Conservation (phyloP, 2,113 vertebrate genomes). For the Cheilinus undulatus region DNA sequence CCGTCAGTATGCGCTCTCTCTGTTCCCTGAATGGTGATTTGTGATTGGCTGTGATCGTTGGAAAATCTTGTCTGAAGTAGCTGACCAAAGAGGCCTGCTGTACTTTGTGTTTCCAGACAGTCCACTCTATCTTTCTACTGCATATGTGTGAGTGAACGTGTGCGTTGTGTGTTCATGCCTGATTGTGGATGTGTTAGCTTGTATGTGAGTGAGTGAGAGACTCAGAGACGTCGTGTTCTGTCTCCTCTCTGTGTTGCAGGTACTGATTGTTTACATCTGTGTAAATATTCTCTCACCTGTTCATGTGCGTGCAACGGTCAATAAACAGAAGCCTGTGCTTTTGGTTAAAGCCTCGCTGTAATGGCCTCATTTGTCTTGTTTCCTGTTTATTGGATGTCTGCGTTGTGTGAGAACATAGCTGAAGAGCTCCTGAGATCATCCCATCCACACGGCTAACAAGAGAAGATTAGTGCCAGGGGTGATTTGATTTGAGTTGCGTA, state of each 20-base stretch:
- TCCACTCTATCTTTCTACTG: constrained; percentile 72
- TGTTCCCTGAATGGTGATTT: constrained; percentile 57
- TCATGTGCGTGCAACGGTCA: constrained; percentile 77
- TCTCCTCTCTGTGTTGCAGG: constrained; percentile 72
- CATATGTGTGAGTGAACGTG: constrained; percentile 34
- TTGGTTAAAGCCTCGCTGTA: constrained; percentile 64
- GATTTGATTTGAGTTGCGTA: constrained; percentile 37
- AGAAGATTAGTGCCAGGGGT: constrained; percentile 32
- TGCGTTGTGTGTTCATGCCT: constrained; percentile 23
- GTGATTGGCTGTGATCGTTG: constrained; percentile 55
- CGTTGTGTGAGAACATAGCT: not conserved
- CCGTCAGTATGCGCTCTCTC: constrained; percentile 48
- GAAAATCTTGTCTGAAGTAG: constrained; percentile 64
- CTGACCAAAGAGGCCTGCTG: constrained; percentile 76
- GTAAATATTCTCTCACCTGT: constrained; percentile 81
- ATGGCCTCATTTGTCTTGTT: constrained; percentile 26
- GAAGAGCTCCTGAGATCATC: constrained; percentile 15
- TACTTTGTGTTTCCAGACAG: constrained; percentile 71
- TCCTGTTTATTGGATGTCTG: constrained; percentile 5
- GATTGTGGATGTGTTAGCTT: constrained; percentile 3
- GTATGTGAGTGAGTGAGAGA: not conserved
- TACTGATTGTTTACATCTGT: constrained; percentile 83
- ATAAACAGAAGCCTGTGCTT: constrained; percentile 84
- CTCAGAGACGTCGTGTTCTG: constrained; percentile 20
- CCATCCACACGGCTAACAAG: constrained; percentile 11